Base-by-base conservation (phyloP, 2,888 invertebrate species). In the Tenodera sinensis region DNA sequence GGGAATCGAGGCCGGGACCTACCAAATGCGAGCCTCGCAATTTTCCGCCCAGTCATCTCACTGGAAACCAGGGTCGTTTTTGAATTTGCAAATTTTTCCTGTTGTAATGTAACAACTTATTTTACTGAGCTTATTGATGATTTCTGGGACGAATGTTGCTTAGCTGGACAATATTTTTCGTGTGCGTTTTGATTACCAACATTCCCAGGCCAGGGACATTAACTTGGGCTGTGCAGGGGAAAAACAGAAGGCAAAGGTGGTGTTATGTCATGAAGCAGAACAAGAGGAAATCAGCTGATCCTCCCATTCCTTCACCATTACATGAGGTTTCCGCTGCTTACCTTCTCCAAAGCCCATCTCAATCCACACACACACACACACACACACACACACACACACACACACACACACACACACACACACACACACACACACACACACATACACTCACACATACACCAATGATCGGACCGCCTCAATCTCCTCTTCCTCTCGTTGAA, bases 291-390 rank as follows among this genome's bases (percentile, higher is more conserved):
- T 83, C 88, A 85, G 86, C 71, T 86, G 84, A 84, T 87, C 47
- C 85, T 84, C 85, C 42, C 54, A 71, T 71, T 71, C 54, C 54
- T 71, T 47, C 71, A 28, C 27, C 83, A 83, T 83, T 90, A 87
- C 90, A 90, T 83, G 88, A 89, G 89, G 84, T 88, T 88, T 90
- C 88, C 88, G 87, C 87, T 83, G 82, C 84, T 34, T n/a, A 34
- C 87, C 30, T 87, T 34, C 81, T 34, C 87, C 82, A 34, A 89
- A 71, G 28, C 83, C 84, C 88, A 83, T 89, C 89, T 89, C 89
- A 88, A 89, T 89, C 89, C 89, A 84, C n/a, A 54, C 27, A n/a
- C 84, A 27, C 42, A n/a, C 4, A 30, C 81, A n/a, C 89, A 81
- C n/a, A 28, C 30, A n/a, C 84, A 47, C 84, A n/a, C 3, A 30